A percentile compares a stretch with the other conserved stretches of the same genome.
These are phyloP conservation scores for Pristionchus entomophagus DNA, from an alignment of 2,888 invertebrate genomes.

Conservation along the genomic window DNA sequence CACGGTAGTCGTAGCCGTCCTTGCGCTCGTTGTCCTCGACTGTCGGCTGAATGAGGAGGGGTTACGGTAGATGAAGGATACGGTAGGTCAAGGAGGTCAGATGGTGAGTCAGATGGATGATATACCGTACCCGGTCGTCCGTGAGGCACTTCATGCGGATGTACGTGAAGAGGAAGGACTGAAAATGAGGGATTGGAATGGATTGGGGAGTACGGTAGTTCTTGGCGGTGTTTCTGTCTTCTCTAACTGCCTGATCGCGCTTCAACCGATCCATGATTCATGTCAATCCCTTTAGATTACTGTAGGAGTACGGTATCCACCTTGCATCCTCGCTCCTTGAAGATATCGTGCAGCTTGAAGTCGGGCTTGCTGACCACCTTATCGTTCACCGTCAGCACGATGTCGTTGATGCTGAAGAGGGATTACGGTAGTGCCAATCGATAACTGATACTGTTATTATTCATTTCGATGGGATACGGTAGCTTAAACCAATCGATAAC, in stretches of 20 bases:
- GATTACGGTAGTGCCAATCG: background rate
- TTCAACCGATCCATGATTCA: too few relatives aligned
- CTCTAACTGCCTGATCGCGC: too few relatives aligned
- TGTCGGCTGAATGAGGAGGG: background rate
- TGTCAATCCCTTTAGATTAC: background rate
- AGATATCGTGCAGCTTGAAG: constrained; percentile 27
- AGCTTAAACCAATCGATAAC: background rate
- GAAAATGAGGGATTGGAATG: background rate
- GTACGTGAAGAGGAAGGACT: constrained; percentile 22
- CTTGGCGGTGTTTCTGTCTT: too few relatives aligned
- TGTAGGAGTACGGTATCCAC: background rate
- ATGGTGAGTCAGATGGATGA: background rate
- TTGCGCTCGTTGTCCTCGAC: background rate
- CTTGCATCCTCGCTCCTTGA: constrained; percentile 14
- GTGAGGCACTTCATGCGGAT: background rate
- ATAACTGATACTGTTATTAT: background rate
- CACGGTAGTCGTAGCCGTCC: constrained; percentile 19
- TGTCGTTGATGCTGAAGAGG: constrained; percentile 3
- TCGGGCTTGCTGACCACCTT: constrained; percentile 11
- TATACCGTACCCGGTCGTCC: constrained; percentile 2
- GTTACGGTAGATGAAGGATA: background rate
- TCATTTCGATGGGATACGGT: background rate
- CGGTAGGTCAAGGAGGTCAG: background rate
- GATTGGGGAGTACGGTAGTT: background rate
- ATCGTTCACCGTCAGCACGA: constrained; percentile 32